Conservation (phyloP, 2,113 vertebrate genomes). For the Neodontobutis hainanensis region DNA sequence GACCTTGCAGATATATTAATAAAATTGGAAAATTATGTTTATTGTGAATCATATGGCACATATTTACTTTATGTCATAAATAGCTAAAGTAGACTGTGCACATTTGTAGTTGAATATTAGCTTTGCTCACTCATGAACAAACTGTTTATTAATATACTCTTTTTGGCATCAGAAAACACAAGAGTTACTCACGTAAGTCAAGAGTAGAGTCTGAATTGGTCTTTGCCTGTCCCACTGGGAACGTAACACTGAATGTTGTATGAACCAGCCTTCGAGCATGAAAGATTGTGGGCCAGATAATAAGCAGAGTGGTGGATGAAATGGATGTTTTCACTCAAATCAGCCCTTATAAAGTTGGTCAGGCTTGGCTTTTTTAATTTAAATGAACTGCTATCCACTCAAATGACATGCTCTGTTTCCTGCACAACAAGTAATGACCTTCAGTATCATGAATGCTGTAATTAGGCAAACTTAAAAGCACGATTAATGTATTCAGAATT, state of each 20-base stretch:
- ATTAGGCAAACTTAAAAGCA: conserved; percentile 45
- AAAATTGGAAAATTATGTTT: no score
- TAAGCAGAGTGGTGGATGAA: not conserved
- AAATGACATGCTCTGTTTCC: conserved; percentile 51
- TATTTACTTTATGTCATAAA: no score
- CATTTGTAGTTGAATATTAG: no score
- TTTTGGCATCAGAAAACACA: no score
- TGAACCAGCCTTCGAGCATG: not conserved
- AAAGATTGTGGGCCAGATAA: not conserved
- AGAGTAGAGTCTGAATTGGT: no score
- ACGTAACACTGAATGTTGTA: not conserved
- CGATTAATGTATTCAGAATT: conserved; percentile 38
- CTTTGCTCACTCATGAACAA: no score
- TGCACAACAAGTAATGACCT: conserved; percentile 52
- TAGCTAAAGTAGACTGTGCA: no score
- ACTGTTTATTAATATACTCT: no score
- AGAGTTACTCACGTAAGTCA: no score
- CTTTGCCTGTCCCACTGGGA: no score
- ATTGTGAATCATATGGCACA: no score
- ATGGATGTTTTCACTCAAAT: not conserved
- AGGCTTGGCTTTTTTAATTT: conserved; percentile 10
- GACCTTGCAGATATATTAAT: no score
- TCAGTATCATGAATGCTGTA: conserved; percentile 49
- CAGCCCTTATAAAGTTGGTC: conserved; percentile 1
- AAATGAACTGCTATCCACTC: conserved; percentile 35